Evolutionary conservation across 2,888 invertebrate genomes (phyloP), one percentile per base, ranked within the genome.

Genomic region (Pteria penguin): DNA sequence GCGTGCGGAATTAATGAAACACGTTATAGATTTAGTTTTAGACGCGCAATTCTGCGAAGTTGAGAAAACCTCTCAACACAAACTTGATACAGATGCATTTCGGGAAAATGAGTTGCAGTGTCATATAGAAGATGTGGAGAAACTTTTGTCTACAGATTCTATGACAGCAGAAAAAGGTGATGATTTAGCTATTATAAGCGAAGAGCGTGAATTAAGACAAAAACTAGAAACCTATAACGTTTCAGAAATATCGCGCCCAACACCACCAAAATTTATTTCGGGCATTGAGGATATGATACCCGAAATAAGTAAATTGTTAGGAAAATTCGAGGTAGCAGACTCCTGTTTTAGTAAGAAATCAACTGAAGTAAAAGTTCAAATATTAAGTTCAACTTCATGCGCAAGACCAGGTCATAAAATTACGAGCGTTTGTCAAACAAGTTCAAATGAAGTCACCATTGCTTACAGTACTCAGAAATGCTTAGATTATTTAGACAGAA

Each of bases 401-500:
- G 55, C 57, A 18, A 29, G 26, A 57, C 29, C n/a, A 11, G 68
- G 68, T 22, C 68, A 68, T 5, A 68, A 68, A 32, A 24, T 68
- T 5, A 55, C 68, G 11, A 55, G 57, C 1, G 32, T 68, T 2
- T 55, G 55, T 22, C 68, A 68, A 14, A 55, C 55, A n/a, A 68
- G 68, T 31, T 55, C 57, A 2, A 68, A 68, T 57, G 68, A 68
- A 22, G 57, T 68, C 31, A 54, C 57, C 24, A 24, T 68, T 8
- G 68, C 32, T 2, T 68, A 68, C 24, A 55, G 24, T 14, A 55
- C 68, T 18, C 22, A 29, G 14, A 68, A 57, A 24, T n/a, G 45
- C 29, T 5, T 68, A 4, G 32, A 68, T 32, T 57, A 57, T 32
- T 57, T 31, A 22, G 68, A 68, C 27, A 68, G 54, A 31, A 68